Percentiles rank a stretch among this genome's conserved stretches.
phyloP scores from a whole-genome alignment of 2,113 vertebrate species.

The Amphiprion ocellaris region DNA sequence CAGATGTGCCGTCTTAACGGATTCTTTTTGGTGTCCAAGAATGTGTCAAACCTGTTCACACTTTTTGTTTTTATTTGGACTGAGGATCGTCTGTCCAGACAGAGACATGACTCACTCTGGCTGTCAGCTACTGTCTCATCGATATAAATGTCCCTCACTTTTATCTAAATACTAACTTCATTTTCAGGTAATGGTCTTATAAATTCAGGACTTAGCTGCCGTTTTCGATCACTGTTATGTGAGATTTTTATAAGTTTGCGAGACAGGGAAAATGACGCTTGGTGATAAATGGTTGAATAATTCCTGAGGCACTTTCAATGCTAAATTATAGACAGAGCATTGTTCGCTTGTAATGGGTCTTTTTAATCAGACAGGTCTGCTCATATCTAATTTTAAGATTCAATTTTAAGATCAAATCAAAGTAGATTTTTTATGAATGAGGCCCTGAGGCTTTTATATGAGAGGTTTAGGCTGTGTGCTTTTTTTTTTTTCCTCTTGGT shows the following conservation, averaged over 20 bases:
- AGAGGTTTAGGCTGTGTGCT: neutral
- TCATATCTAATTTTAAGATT: slow-evolving; percentile 35
- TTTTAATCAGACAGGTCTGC: slow-evolving; percentile 33
- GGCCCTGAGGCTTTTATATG: slow-evolving; percentile 15
- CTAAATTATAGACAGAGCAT: neutral
- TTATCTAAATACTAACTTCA: slow-evolving; percentile 6
- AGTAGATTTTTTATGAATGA: slow-evolving; percentile 49
- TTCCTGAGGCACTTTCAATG: neutral
- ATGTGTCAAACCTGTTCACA: slow-evolving; percentile 69
- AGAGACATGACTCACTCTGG: slow-evolving; percentile 62
- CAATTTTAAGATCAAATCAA: slow-evolving; percentile 47
- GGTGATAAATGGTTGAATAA: neutral
- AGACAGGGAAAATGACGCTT: neutral
- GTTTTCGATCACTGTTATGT: neutral
- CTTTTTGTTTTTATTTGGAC: slow-evolving; percentile 63
- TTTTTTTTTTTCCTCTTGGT: slow-evolving; percentile 20
- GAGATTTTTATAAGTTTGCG: neutral
- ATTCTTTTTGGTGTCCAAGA: slow-evolving; percentile 39
- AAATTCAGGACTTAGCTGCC: slow-evolving; percentile 13
- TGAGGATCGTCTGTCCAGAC: slow-evolving; percentile 44
- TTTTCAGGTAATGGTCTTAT: slow-evolving; percentile 3
- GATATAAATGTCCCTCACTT: slow-evolving; percentile 43
- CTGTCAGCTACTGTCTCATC: slow-evolving; percentile 54
- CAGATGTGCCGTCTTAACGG: slow-evolving; percentile 44
- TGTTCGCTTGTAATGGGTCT: slow-evolving; percentile 2